Conservation (phyloP, 2,888 invertebrate species). For the Lasioglossum villosulum region DNA sequence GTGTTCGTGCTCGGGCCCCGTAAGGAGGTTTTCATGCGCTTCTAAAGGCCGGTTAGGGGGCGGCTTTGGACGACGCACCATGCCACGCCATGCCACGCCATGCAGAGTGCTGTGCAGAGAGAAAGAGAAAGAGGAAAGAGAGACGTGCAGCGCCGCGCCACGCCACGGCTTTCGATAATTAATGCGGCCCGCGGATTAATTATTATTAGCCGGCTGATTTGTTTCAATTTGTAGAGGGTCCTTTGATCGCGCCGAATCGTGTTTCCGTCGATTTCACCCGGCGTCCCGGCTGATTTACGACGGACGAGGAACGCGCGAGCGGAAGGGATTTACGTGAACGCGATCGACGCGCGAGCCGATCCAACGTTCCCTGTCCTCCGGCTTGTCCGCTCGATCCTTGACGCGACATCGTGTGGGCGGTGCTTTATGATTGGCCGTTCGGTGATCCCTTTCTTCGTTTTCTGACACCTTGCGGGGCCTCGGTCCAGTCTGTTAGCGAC, state of each 20-base stretch:
- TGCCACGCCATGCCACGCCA: slow-evolving; percentile 20
- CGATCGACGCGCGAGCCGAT: slow-evolving; percentile 23
- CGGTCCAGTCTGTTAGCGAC: not conserved
- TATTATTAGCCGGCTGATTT: slow-evolving; percentile 83
- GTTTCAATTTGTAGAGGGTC: slow-evolving; percentile 81
- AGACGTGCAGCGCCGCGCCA: not conserved
- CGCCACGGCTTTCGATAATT: slow-evolving; percentile 72
- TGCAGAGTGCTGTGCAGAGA: not conserved
- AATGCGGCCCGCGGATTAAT: slow-evolving; percentile 82
- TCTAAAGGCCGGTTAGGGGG: slow-evolving; percentile 7
- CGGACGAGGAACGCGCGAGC: slow-evolving; percentile 17
- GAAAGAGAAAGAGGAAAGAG: not conserved
- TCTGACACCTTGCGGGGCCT: not conserved
- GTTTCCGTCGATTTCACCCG: slow-evolving; percentile 77
- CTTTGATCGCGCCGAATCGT: slow-evolving; percentile 82
- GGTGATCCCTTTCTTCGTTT: not conserved
- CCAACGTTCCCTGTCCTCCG: slow-evolving; percentile 21
- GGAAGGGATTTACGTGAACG: slow-evolving; percentile 54
- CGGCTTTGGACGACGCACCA: slow-evolving; percentile 14
- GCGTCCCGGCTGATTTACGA: slow-evolving; percentile 72
- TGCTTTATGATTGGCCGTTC: not conserved
- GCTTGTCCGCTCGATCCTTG: slow-evolving; percentile 13
- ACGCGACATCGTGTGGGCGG: slow-evolving; percentile 24
- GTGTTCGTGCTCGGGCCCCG: slow-evolving; percentile 50
- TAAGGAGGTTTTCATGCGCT: slow-evolving; percentile 25